Base-by-base conservation (phyloP, 2,888 invertebrate species). In the Imbricaverruca yamaguchii region DNA sequence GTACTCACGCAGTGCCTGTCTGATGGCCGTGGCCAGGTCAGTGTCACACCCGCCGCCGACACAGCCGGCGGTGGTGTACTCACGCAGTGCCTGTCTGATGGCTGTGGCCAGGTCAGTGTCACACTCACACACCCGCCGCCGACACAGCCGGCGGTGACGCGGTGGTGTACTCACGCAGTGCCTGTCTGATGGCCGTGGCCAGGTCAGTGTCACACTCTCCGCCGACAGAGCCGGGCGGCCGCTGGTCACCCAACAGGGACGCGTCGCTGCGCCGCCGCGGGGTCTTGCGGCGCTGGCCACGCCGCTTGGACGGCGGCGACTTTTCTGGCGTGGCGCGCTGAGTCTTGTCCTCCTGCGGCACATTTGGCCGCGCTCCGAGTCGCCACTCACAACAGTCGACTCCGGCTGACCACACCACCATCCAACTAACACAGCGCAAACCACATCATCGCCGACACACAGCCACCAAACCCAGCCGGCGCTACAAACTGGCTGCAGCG, bases 211-310 rank as follows among this genome's bases (percentile, higher is more conserved):
- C 63, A 23, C 80, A 80, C 59, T 83, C 80, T 59, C 82, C 79
- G 23, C 84, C 83, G n/a, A 74, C 65, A 25, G 80, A 77, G 11
- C 84, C 84, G 84, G 83, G 86, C 87, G 77, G 86, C 86, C 87
- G 87, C 87, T 23, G 87, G 87, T 12, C 87, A 87, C 10, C 86
- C 86, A n/a, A 85, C 85, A 10, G 85, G 85, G 80, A 85, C 85
- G 86, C 86, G 85, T 81, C 87, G 86, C 82, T 87, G 87, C 83
- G 85, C 86, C 12, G 90, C 92, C 86, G 92, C 91, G 86, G 92
- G 92, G 0, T 92, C 89, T 11, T 89, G 89, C 82, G 89, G 88
- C 4, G 89, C 85, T 89, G 90, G 85, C 92, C 90, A 23, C 93
- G 90, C 3, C 91, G 92, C 3, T 91, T 90, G 56, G 88, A 87